phyloP scores from a whole-genome alignment of 2,797 vertebrate species.

The Pipistrellus pygmaeus region DNA sequence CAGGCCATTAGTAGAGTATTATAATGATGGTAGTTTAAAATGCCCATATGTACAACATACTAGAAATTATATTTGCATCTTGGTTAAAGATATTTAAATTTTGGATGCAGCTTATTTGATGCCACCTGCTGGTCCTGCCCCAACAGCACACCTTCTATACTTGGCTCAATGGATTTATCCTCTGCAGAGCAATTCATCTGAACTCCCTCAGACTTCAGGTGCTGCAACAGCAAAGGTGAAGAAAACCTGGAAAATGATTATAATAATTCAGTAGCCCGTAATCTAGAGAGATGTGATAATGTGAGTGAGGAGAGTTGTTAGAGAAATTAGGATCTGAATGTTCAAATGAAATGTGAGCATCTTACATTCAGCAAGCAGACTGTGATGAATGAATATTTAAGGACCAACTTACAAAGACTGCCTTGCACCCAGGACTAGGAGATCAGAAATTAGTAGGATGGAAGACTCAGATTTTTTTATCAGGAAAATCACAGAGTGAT shows the following conservation, averaged over 20 bases:
- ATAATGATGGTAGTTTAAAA: background rate
- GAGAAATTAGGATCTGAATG: background rate
- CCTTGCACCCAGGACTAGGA: background rate
- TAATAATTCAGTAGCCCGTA: background rate
- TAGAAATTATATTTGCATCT: conserved; percentile 26
- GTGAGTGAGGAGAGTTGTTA: background rate
- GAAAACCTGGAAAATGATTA: background rate
- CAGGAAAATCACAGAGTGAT: background rate
- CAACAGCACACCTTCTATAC: background rate
- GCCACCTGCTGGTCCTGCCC: background rate
- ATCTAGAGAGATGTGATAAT: background rate
- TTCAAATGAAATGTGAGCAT: background rate
- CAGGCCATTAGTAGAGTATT: background rate
- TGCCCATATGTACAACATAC: background rate
- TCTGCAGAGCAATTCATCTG: background rate
- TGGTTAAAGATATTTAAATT: background rate
- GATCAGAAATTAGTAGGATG: background rate
- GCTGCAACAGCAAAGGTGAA: background rate
- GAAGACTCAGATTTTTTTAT: background rate
- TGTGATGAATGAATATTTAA: background rate
- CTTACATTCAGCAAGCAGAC: background rate
- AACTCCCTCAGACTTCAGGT: background rate
- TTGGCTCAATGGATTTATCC: background rate
- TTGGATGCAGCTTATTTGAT: background rate
- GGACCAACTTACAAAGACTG: background rate